Percentiles rank a stretch among this genome's conserved stretches.
Conservation (phyloP, 2,797 vertebrate species). For the Spondyliosoma cantharus region DNA sequence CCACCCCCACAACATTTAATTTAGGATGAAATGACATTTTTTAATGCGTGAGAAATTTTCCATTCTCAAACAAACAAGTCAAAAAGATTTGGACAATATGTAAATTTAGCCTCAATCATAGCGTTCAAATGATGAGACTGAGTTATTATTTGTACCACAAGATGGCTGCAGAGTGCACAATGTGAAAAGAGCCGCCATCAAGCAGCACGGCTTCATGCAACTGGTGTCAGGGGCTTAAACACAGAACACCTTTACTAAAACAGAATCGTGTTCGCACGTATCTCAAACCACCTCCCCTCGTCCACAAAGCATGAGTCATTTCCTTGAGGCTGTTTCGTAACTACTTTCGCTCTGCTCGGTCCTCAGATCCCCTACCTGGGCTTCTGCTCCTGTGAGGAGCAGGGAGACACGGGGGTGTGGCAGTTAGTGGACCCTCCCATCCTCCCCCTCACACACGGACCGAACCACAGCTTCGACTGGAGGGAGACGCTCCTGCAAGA, state of each 20-base stretch:
- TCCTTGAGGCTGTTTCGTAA: not conserved
- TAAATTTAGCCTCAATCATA: not conserved
- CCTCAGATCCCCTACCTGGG: slow-evolving; percentile 94
- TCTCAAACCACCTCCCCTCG: not conserved
- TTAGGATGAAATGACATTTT: not conserved
- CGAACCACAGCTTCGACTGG: slow-evolving; percentile 97
- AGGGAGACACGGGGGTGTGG: slow-evolving; percentile 92
- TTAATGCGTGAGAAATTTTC: not conserved
- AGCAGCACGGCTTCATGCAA: too few relatives aligned
- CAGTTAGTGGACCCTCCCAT: slow-evolving; percentile 97
- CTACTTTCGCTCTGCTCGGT: slow-evolving; percentile 8
- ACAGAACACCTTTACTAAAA: not conserved
- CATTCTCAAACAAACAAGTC: not conserved
- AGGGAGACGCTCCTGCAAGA: slow-evolving; percentile 94
- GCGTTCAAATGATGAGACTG: not conserved
- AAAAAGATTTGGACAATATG: not conserved
- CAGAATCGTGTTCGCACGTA: not conserved
- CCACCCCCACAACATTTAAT: not conserved
- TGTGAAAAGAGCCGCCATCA: too few relatives aligned
- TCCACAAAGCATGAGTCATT: not conserved
- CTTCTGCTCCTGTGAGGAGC: slow-evolving; percentile 94
- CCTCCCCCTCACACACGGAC: slow-evolving; percentile 95
- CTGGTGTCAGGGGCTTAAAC: not conserved
- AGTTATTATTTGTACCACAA: not conserved
- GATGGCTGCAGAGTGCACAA: not conserved